Evolutionary conservation across 1,140 invertebrate species (phyloP).

Genomic region (Amphibalanus amphitrite): DNA sequence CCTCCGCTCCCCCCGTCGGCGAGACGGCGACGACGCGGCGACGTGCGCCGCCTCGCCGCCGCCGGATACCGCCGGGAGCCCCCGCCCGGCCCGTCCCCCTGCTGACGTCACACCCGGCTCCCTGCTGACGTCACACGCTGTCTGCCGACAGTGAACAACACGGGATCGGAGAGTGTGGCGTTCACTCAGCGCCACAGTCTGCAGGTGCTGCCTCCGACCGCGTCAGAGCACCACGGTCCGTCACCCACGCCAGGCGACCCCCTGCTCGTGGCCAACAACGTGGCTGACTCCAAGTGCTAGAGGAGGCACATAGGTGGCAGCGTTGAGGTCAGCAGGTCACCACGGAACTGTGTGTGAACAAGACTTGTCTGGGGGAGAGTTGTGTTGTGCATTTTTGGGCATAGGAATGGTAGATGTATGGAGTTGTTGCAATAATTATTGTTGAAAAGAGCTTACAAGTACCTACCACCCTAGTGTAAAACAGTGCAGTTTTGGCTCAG

Average conservation of each 20-base stretch:
- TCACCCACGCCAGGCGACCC: neutral
- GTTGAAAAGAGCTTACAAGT: no score
- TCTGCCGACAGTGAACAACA: neutral
- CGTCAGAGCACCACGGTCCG: neutral
- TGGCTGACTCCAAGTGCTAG: neutral
- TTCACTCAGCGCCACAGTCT: neutral
- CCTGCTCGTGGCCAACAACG: neutral
- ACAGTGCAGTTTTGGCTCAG: no score
- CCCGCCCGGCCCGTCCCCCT: neutral
- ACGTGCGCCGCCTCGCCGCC: neutral
- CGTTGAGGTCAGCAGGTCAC: no score
- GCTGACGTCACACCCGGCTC: neutral
- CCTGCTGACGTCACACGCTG: neutral
- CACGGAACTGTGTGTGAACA: no score
- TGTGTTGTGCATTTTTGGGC: no score
- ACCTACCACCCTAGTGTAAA: no score
- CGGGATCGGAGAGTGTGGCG: neutral
- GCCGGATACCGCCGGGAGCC: no score
- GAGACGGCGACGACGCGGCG: no score
- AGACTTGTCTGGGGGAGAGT: no score
- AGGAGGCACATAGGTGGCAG: neutral
- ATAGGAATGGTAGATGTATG: no score
- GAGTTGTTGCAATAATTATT: no score
- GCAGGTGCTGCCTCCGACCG: neutral
- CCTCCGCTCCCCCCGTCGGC: no score